Conservation (phyloP, 2,113 vertebrate species). For the Percopsis transmontana region DNA sequence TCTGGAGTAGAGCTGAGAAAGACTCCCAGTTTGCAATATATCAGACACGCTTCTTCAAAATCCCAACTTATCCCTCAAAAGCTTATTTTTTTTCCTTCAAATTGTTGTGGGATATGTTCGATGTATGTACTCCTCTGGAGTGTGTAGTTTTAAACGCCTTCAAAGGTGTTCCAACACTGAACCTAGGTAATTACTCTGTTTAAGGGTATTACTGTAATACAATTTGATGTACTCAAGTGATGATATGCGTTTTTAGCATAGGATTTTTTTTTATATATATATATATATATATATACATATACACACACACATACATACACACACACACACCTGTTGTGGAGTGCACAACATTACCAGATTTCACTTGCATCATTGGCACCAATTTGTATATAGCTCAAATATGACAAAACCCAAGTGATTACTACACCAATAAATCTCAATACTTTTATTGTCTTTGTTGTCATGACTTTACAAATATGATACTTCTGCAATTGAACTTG, state of each 20-base stretch:
- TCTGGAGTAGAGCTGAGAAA: not conserved
- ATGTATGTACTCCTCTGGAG: constrained; percentile 9
- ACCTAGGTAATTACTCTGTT: constrained; percentile 1
- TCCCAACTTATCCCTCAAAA: not conserved
- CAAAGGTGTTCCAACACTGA: not conserved
- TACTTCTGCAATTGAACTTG: constrained; percentile 74
- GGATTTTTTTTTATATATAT: constrained; percentile 2
- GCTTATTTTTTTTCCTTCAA: not conserved
- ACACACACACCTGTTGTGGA: not conserved
- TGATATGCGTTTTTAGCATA: constrained; percentile 7
- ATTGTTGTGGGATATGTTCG: constrained; percentile 16
- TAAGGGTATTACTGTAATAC: constrained; percentile 6
- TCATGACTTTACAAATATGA: constrained; percentile 79
- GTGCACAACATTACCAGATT: not conserved
- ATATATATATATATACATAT: not conserved
- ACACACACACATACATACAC: too few relatives aligned
- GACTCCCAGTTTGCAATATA: not conserved
- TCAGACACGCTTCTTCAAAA: not conserved
- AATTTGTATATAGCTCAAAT: constrained; percentile 14
- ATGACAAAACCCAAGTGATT: constrained; percentile 23
- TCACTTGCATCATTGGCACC: constrained; percentile 1
- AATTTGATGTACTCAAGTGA: not conserved
- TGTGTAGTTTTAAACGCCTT: not conserved
- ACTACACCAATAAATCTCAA: constrained; percentile 56
- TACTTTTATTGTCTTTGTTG: constrained; percentile 75